Evolutionary conservation across 2,797 vertebrate species (phyloP).

Genomic region (Neosilurus hyrtlii): DNA sequence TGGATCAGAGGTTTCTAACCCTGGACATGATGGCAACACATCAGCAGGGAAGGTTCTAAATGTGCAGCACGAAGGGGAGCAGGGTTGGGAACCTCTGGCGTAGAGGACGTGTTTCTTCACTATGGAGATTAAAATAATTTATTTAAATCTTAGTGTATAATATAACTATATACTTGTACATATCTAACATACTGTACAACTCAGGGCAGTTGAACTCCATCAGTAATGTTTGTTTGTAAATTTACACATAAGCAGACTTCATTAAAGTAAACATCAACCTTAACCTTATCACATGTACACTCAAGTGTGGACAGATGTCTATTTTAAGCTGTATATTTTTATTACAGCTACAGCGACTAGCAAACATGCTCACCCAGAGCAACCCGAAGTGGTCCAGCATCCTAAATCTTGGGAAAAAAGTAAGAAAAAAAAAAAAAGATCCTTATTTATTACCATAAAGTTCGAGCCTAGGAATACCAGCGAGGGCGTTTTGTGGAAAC

Average conservation of each 20-base stretch:
- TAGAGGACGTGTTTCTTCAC: neutral
- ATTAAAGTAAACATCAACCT: neutral
- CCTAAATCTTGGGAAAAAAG: too few relatives aligned
- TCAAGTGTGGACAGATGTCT: too few relatives aligned
- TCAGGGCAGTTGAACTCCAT: neutral
- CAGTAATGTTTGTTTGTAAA: neutral
- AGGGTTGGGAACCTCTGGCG: too few relatives aligned
- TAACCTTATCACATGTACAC: too few relatives aligned
- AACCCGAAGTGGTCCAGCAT: neutral
- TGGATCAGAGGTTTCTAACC: too few relatives aligned
- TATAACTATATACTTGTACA: too few relatives aligned
- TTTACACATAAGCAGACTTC: neutral
- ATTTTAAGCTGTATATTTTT: neutral
- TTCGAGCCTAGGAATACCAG: neutral
- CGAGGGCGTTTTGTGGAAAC: neutral
- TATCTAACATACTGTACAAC: neutral
- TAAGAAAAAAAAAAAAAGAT: neutral
- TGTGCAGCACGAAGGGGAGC: too few relatives aligned
- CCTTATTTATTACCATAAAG: neutral
- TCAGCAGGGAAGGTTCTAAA: too few relatives aligned
- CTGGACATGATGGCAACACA: too few relatives aligned
- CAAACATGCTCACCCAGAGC: neutral
- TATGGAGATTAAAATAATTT: neutral
- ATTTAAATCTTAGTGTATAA: too few relatives aligned
- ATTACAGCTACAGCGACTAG: neutral